Evolutionary conservation across 2,888 invertebrate species (phyloP), one percentile per base, ranked within the genome.

Genomic region (Podabrus alpinus): DNA sequence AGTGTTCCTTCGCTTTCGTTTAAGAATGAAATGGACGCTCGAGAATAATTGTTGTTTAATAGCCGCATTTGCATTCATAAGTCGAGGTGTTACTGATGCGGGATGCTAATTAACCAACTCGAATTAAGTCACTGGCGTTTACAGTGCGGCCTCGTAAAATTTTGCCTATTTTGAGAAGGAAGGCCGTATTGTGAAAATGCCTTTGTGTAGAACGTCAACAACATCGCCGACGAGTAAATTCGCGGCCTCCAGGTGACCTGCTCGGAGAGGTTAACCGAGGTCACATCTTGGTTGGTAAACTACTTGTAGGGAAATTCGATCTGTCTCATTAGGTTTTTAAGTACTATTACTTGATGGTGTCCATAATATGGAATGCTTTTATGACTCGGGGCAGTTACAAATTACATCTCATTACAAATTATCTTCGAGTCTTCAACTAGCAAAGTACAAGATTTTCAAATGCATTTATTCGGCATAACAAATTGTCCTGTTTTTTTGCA

Each of bases 231-330:
- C 25, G 11, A 25, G 11, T 3, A 25, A 9, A 25, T 11, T 25
- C 77, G 74, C 75, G 79, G 74, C 78, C 78, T 78, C 78, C 77
- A 72, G 77, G 45, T 79, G 78, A 79, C 78, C 79, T 75, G 77
- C 66, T 64, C 74, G 72, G 77, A 71, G 75, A 80, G 81, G 81
- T 82, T 82, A 82, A 80, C 75, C 68, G 80, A 81, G 82, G 80
- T 82, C 81, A 82, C 77, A 68, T 77, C 78, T 77, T 78, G 76
- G 29, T 67, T 72, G 15, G 72, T 70, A 73, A 75, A 67, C 71
- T 68, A 71, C 71, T 73, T 71, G 62, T 73, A 64, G 29, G 68
- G 73, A 72, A 77, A 77, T 75, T 62, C 73, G 69, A 72, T 68
- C 68, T 64, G 67, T 72, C 71, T 68, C 71, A 75, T 75, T 72